These are phyloP conservation scores for Hafferia zeledoni DNA, from an alignment of 2,797 vertebrate genomes.

Conservation along the genomic window DNA sequence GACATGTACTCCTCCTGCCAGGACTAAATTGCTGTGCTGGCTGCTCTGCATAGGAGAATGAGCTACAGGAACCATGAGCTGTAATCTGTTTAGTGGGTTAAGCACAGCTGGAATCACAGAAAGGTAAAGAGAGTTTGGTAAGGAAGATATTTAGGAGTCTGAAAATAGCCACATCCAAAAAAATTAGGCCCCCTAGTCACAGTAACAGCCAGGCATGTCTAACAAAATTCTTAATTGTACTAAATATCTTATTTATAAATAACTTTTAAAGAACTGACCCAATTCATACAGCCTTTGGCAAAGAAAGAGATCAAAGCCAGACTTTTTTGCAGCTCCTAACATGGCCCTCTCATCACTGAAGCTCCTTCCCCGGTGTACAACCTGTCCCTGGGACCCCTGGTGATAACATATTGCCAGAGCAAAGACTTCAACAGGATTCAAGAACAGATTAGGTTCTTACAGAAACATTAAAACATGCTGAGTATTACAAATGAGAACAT, in stretches of 20 bases:
- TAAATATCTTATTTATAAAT: neutral
- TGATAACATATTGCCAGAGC: neutral
- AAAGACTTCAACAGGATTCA: neutral
- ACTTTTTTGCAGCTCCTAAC: neutral
- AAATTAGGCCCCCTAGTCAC: neutral
- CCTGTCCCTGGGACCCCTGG: neutral
- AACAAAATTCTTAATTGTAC: neutral
- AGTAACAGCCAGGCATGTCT: neutral
- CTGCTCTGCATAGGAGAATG: rapidly evolving
- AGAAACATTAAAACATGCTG: neutral
- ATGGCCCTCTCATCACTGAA: neutral
- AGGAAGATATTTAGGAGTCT: neutral
- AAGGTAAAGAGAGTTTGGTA: neutral
- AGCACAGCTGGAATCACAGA: neutral
- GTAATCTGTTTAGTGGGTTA: neutral
- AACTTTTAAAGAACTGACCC: neutral
- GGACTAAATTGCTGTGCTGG: rapidly evolving
- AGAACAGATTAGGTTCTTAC: neutral
- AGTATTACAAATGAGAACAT: neutral
- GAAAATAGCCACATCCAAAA: neutral
- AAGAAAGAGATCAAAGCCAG: neutral
- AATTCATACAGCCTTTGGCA: neutral
- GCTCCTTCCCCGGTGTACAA: neutral
- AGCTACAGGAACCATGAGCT: neutral
- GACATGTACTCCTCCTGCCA: neutral